Percentiles rank a stretch among this genome's conserved stretches.
These are phyloP conservation scores for Heterodera filipjevi DNA, from an alignment of 2,888 invertebrate species.

Conservation along the genomic window DNA sequence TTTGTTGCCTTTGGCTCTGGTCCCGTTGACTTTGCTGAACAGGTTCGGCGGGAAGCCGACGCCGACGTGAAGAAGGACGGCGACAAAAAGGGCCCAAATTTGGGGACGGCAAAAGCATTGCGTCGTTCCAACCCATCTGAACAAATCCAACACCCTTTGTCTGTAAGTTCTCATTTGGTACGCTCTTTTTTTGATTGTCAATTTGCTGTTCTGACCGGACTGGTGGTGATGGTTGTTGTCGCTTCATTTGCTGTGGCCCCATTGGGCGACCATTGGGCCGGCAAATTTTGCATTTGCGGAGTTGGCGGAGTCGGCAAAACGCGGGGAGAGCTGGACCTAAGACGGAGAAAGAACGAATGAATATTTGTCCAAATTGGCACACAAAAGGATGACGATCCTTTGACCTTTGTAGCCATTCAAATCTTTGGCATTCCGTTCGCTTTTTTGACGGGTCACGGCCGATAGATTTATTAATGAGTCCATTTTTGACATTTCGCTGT, in stretches of 20 bases:
- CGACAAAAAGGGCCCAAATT: not conserved
- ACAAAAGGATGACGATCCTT: too few relatives aligned
- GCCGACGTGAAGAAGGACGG: not conserved
- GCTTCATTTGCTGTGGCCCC: not conserved
- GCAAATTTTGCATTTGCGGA: slow-evolving; percentile 26
- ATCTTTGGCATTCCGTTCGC: too few relatives aligned
- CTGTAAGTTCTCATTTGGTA: too few relatives aligned
- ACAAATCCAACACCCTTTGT: not conserved
- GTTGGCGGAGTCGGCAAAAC: slow-evolving; percentile 55
- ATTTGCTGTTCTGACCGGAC: not conserved
- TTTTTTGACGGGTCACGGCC: too few relatives aligned
- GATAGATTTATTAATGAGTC: too few relatives aligned
- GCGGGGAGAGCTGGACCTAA: slow-evolving; percentile 48
- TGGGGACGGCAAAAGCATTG: not conserved
- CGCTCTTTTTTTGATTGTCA: not conserved
- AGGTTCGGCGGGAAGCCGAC: slow-evolving; percentile 9
- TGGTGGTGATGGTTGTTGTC: not conserved
- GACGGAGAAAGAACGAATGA: not conserved
- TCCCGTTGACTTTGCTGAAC: not conserved
- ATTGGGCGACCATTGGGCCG: not conserved
- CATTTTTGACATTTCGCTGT: too few relatives aligned
- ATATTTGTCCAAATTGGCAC: not conserved
- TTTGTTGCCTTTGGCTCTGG: not conserved
- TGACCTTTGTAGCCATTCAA: too few relatives aligned
- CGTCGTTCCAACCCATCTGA: not conserved